These are phyloP conservation scores for Lepus americanus DNA, from an alignment of 2,113 vertebrate genomes.

Conservation along the genomic window DNA sequence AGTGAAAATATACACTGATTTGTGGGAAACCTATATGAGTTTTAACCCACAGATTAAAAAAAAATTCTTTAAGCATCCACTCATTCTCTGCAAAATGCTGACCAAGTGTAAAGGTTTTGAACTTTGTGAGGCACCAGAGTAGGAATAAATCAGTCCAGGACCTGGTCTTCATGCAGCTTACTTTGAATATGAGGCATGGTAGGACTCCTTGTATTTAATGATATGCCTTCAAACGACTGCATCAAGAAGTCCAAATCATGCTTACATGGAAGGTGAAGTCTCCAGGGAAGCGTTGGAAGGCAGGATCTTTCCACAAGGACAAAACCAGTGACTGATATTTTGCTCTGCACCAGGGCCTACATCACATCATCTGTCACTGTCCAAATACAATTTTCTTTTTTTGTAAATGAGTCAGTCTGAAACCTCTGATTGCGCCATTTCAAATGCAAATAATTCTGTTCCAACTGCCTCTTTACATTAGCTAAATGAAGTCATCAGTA, in stretches of 20 bases:
- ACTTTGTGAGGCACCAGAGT: neutral
- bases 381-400: constrained; percentile 87
- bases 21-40: neutral
- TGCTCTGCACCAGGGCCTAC: constrained; percentile 58
- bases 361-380: constrained; percentile 83
- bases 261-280: neutral
- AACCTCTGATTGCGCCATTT: constrained; percentile 90
- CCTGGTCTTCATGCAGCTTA: neutral
- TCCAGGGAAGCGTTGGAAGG: neutral
- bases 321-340: constrained; percentile 63
- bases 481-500: constrained; percentile 94
- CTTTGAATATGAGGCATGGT: neutral
- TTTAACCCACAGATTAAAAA: constrained; percentile 32
- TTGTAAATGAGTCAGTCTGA: constrained; percentile 88
- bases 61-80: neutral
- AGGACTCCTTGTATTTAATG: constrained; percentile 39
- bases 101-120: neutral
- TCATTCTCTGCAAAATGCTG: neutral
- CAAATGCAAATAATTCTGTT: constrained; percentile 93
- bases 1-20: constrained; percentile 10
- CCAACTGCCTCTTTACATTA: constrained; percentile 93
- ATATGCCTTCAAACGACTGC: neutral
- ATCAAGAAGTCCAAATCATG: neutral
- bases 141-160: neutral
- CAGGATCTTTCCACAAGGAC: constrained; percentile 29